Base-by-base conservation (phyloP, 2,888 invertebrate species). In the Tenthredo notha region DNA sequence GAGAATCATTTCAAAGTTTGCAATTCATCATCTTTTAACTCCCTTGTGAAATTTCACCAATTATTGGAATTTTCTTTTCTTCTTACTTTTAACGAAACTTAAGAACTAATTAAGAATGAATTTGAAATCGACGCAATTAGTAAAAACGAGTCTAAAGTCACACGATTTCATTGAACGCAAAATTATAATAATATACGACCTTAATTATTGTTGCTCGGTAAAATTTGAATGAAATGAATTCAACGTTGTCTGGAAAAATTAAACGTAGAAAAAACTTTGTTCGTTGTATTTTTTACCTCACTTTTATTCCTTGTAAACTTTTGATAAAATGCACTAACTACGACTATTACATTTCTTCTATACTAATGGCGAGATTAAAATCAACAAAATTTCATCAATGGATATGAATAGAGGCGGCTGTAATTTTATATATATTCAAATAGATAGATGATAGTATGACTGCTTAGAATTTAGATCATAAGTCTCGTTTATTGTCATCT, bases 401-500 rank as follows among this genome's bases (percentile, higher is more conserved):
- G 65, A 2, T 29, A 2, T 29, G 29, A 29, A 15, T 12, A 10
- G 29, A 67, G 29, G 6, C 67, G 29, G 67, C 15, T 33, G 0
- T 12, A 33, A 1, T 67, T 29, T 15, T 67, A 3, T 21, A 61
- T 70, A 7, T 37, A 70, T 25, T 6, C 6, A 18, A 70, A 70
- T n/a, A 70, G 18, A n/a, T 18, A 37, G 10, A 70, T 6, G 18
- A 7, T n/a, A 9, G 37, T 70, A 50, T 18, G 25, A 21, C 61
- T 61, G 21, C 25, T 25, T 12, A 61, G 61, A n/a, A 54, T n/a
- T 54, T n/a, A n/a, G 37, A 70, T 70, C 37, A 70, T 37, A 70
- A 37, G 70, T 70, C 70, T 37, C 70, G 37, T 70, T n/a, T 70
- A 70, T 70, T 70, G 70, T 37, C 3, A 15, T 15, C 67, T 70